phyloP scores from a whole-genome alignment of 2,888 invertebrate genomes.

The Caenorhabditis japonica region DNA sequence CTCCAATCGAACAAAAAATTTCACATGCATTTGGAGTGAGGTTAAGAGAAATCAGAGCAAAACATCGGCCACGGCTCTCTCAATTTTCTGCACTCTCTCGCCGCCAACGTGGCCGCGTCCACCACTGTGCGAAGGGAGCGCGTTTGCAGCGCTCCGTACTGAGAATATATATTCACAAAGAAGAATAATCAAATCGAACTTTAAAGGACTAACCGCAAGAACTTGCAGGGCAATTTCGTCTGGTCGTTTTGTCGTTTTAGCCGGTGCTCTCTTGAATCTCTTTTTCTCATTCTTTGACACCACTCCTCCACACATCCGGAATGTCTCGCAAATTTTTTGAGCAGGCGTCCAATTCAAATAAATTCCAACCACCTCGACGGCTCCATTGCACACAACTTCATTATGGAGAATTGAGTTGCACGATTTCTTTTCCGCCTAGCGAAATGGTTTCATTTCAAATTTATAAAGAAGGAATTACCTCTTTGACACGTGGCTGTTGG shows the following conservation, averaged over 20 bases:
- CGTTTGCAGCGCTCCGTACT: too few relatives aligned
- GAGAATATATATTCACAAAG: too few relatives aligned
- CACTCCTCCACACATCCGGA: conserved; percentile 23
- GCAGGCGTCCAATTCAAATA: conserved; percentile 36
- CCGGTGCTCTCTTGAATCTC: conserved; percentile 16
- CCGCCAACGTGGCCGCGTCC: too few relatives aligned
- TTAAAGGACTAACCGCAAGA: too few relatives aligned
- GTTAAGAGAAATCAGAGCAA: too few relatives aligned
- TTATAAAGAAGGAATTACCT: conserved; percentile 6
- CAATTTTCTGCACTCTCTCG: too few relatives aligned
- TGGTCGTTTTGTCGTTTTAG: conserved; percentile 4
- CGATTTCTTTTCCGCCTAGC: conserved; percentile 31
- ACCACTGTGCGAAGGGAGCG: too few relatives aligned
- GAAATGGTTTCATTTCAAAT: neutral
- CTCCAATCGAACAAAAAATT: too few relatives aligned
- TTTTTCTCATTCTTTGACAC: conserved; percentile 4
- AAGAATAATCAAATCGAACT: too few relatives aligned
- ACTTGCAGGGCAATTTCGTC: conserved; percentile 16
- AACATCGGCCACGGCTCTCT: too few relatives aligned
- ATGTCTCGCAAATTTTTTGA: conserved; percentile 26
- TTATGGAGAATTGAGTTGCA: conserved; percentile 31
- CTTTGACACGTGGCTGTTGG: conserved; percentile 31
- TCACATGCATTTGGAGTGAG: too few relatives aligned
- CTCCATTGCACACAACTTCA: conserved; percentile 34
- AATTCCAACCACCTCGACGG: conserved; percentile 29